A percentile compares a stretch with the other conserved stretches of the same genome.
Evolutionary conservation across 2,113 vertebrate species (phyloP).

Genomic region (Lates calcarifer): DNA sequence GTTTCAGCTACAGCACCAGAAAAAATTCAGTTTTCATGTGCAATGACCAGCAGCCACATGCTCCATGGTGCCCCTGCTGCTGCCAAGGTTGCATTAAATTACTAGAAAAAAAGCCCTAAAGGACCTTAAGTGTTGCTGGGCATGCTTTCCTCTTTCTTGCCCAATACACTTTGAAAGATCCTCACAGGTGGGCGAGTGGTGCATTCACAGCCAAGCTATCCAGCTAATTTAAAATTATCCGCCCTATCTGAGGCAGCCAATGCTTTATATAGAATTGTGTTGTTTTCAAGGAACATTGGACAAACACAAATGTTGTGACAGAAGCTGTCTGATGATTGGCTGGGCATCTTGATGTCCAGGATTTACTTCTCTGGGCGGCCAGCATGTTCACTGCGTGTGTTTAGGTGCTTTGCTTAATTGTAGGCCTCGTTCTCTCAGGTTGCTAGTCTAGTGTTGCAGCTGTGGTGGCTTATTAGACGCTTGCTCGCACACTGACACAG

Average conservation of each 20-base stretch:
- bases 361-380: not conserved
- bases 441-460: slow-evolving; percentile 12
- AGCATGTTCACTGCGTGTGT: slow-evolving; percentile 2
- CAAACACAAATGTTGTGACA: slow-evolving; percentile 25
- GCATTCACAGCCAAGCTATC: slow-evolving; percentile 32
- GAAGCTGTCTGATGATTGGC: slow-evolving; percentile 14
- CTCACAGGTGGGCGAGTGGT: slow-evolving; percentile 51
- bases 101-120: slow-evolving; percentile 42
- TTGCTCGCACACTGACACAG: not conserved
- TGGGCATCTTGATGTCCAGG: not conserved
- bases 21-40: not conserved
- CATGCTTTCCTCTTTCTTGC: slow-evolving; percentile 13
- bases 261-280: slow-evolving; percentile 14
- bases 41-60: not conserved
- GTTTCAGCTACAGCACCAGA: too few relatives aligned
- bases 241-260: slow-evolving; percentile 6
- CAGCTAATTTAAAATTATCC: slow-evolving; percentile 47
- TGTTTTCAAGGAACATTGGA: slow-evolving; percentile 5
- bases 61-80: slow-evolving; percentile 2
- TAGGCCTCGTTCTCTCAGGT: slow-evolving; percentile 10
- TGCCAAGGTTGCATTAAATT: slow-evolving; percentile 3
- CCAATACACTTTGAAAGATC: slow-evolving; percentile 33
- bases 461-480: slow-evolving; percentile 39
- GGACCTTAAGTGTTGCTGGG: slow-evolving; percentile 20
- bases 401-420: slow-evolving; percentile 43